Percentiles rank a stretch among this genome's conserved stretches.
phyloP scores from a whole-genome alignment of 2,888 invertebrate species.

The Eupithecia exiguata region DNA sequence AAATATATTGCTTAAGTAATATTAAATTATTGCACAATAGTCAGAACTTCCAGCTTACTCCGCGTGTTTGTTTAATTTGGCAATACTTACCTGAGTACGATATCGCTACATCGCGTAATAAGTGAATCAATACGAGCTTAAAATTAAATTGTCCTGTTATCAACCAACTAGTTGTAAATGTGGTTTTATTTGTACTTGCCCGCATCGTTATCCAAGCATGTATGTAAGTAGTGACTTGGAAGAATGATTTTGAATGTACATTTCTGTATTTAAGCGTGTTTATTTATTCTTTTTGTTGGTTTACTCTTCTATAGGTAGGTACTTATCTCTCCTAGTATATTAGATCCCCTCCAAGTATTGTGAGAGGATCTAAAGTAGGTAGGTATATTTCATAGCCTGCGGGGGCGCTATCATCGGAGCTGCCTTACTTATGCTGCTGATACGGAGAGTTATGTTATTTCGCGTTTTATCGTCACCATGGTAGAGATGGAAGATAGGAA shows the following conservation, averaged over 20 bases:
- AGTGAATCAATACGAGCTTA: not conserved
- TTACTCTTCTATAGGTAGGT: not conserved
- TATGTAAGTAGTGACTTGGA: not conserved
- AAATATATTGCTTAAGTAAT: not conserved
- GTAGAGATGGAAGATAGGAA: not conserved
- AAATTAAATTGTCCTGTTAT: not conserved
- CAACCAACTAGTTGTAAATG: too few relatives aligned
- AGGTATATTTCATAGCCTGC: slow-evolving; percentile 14
- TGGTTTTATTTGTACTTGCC: not conserved
- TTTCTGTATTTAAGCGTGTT: not conserved
- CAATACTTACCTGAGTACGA: not conserved
- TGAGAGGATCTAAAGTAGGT: slow-evolving; percentile 7
- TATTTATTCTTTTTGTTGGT: not conserved
- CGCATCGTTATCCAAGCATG: not conserved
- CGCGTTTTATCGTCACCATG: slow-evolving; percentile 8
- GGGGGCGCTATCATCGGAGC: slow-evolving; percentile 20
- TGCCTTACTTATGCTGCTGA: slow-evolving; percentile 20
- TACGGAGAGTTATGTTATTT: slow-evolving; percentile 22
- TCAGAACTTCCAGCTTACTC: not conserved
- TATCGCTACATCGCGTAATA: not conserved
- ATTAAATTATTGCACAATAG: not conserved
- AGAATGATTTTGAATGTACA: not conserved
- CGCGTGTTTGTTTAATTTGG: not conserved
- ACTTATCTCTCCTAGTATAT: not conserved
- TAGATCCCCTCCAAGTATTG: not conserved